Conservation (phyloP, 2,888 invertebrate genomes). For the Drosophila gaucha region DNA sequence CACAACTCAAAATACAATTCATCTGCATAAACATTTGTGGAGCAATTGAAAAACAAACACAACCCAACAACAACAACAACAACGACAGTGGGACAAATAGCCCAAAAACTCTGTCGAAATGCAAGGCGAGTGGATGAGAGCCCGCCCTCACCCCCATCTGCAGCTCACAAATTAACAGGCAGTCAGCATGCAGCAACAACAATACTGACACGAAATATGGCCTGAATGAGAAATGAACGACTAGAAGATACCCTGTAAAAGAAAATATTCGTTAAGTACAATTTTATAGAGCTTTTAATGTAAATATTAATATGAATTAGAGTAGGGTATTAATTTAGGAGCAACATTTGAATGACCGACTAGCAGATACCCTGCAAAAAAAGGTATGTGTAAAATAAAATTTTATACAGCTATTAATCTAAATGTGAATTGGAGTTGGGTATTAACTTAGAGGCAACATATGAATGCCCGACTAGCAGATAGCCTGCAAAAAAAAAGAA, state of each 20-base stretch:
- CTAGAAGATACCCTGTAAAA: not conserved
- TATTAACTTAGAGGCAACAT: too few species aligned
- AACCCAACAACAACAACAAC: constrained; percentile 38
- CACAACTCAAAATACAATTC: constrained; percentile 78
- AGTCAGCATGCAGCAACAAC: constrained; percentile 31
- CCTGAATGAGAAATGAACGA: not conserved
- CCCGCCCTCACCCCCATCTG: not conserved
- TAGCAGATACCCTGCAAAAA: too few species aligned
- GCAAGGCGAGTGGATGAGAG: constrained; percentile 48
- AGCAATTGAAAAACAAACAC: constrained; percentile 76
- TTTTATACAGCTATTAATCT: too few species aligned
- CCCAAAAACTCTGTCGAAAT: constrained; percentile 46
- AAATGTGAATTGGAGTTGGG: too few species aligned
- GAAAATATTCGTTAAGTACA: too few species aligned
- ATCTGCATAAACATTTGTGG: constrained; percentile 80
- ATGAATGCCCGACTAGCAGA: too few species aligned
- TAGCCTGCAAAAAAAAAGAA: too few species aligned
- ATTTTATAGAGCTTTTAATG: too few species aligned
- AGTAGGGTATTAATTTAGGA: too few species aligned
- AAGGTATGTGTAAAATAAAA: too few species aligned
- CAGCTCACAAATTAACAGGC: constrained; percentile 53
- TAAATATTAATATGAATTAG: too few species aligned
- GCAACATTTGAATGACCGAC: too few species aligned
- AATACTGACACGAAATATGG: not conserved
- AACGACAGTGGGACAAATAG: constrained; percentile 25